Evolutionary conservation across 2,113 vertebrate species (phyloP).

Genomic region (rabbit (Oryctolagus cuniculus)): DNA sequence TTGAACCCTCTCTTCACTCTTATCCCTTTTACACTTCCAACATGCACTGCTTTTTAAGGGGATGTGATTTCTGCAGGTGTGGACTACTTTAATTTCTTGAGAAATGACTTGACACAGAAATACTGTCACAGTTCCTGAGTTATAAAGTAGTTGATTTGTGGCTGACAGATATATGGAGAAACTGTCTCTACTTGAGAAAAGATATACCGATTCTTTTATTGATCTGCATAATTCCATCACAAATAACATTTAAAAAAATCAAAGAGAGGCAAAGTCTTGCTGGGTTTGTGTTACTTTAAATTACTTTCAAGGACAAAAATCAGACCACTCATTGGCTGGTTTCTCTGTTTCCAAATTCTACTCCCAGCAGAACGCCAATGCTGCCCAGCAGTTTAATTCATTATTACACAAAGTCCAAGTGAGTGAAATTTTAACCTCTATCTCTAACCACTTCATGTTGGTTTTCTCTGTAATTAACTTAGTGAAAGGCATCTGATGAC

Average conservation of each 20-base stretch:
- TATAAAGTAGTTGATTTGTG: background rate
- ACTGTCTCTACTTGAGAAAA: background rate
- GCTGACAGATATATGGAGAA: background rate
- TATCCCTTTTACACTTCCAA: background rate
- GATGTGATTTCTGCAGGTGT: constrained; percentile 6
- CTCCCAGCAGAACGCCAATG: constrained; percentile 61
- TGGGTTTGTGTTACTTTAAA: constrained; percentile 36
- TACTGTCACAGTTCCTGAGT: background rate
- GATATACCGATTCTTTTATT: background rate
- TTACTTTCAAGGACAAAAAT: constrained; percentile 69
- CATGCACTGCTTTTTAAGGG: background rate
- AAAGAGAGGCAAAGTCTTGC: constrained; percentile 7
- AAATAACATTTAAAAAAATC: background rate
- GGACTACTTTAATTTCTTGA: background rate
- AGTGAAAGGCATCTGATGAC: constrained; percentile 68
- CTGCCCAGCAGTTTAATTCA: constrained; percentile 83
- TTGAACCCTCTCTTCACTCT: background rate
- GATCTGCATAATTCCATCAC: background rate
- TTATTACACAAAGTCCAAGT: constrained; percentile 77
- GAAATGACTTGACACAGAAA: background rate
- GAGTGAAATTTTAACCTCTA: constrained; percentile 83
- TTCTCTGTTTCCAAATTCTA: constrained; percentile 75
- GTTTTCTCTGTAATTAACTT: constrained; percentile 82
- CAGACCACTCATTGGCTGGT: constrained; percentile 70
- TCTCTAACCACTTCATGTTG: constrained; percentile 75